Base-by-base conservation (phyloP, 2,113 vertebrate genomes). In the Oenanthe oenanthe region DNA sequence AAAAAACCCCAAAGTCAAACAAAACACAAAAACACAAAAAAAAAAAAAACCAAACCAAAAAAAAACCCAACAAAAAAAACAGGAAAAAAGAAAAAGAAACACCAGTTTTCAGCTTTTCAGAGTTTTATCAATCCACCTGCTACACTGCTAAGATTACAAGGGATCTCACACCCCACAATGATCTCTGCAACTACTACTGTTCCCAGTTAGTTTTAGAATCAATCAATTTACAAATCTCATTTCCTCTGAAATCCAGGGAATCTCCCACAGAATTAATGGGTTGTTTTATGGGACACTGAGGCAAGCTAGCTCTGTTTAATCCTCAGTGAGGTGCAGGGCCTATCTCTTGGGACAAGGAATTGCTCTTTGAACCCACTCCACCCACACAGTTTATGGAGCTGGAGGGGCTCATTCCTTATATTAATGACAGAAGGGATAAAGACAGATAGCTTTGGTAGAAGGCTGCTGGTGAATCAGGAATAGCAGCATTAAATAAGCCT, bases 151-250 rank as follows among this genome's bases (percentile, higher is more conserved):
- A 42, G 25, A 62, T 5, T 76, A 29, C 17, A 71, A 53, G 0
- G 24, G 47, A 21, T 16, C 4, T 74, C 7, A 61, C 5, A 4
- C 19, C 9, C 3, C 0, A 0, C 31, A 68, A 4, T 0, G 4
- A 77, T 1, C 1, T 25, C 12, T 3, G 2, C 45, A 62, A 21
- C 32, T 56, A 47, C 8, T 56, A 76, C 13, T 61, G 22, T 17
- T 9, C 12, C 4, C 22, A 42, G 21, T 63, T 88, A 72, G 72
- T 91, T 92, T 62, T 32, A 72, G 38, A 85, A 62, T 17, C 17
- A 85, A 61, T 3, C 2, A 3, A 65, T 45, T 58, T 40, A 81
- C 14, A 71, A 10, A 68, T 8, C 19, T 2, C 38, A 57, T n/a
- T 31, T 88, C 17, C 22, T 50, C 8, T 7, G 29, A 75, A 88